Evolutionary conservation across 2,113 vertebrate species (phyloP), one percentile per base, ranked within the genome.

Genomic region (Callorhinus ursinus): DNA sequence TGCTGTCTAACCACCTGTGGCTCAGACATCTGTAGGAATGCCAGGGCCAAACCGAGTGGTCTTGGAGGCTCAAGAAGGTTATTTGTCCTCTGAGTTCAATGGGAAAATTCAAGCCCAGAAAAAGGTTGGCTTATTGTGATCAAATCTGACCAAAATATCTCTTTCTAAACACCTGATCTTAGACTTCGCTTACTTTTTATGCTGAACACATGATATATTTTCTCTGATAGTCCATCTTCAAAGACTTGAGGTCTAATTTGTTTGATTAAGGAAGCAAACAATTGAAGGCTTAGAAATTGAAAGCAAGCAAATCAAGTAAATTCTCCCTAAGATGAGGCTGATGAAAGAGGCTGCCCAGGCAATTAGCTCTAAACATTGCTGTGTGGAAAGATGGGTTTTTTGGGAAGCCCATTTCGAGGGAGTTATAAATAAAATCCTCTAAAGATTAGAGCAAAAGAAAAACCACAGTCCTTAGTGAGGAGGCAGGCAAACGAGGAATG

Each of bases 351-450:
- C 42, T 46, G 31, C 4, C 79, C 42, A 7, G 51, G 77, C 15
- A 84, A 82, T 92, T 31, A 71, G 61, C 42, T 46, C 26, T 42
- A 79, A 95, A 53, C 22, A 61, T 16, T 19, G 7, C 69, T 63
- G 33, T 67, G 63, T 22, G 4, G 61, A 79, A 61, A 15, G 42
- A 53, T 2, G 28, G 61, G 57, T 53, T 95, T 95, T 77, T 74
- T 2, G 5, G 79, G 42, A 80, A 95, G 53, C 57, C 53, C 42
- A 72, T 79, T 89, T 92, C 42, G 61, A 71, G 59, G 63, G 31
- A 89, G 28, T 92, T 88, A 95, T 79, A 95, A 93, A 79, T 84
- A 89, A 92, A 92, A 61, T 3, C 31, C n/a, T 83, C 28, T 18
- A 31, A 61, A 88, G 77, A 88, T n/a, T 36, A 79, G 21, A 14